Base-by-base conservation (phyloP, 1,140 invertebrate species). In the Homarus americanus region DNA sequence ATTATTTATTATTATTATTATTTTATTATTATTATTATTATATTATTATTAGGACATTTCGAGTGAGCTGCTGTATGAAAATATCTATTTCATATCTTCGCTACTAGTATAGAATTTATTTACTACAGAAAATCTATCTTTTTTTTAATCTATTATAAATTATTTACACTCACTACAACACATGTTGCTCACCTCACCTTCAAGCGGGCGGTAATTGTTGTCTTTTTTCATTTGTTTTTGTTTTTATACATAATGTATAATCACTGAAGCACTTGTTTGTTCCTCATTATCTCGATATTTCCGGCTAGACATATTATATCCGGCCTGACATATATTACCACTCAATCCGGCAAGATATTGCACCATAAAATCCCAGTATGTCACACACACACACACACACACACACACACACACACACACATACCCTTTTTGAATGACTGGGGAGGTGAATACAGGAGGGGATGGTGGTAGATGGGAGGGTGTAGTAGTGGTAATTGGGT, bases 41-140 rank as follows among this genome's bases (percentile, higher is more conserved):
- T n/a, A n/a, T n/a, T n/a, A n/a, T n/a, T n/a, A n/a, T 84, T 76
- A 87, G 73, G 73, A 87, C 84, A n/a, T n/a, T 87, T 75, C 32
- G 44, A 87, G 84, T 87, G 84, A 87, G 84, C 84, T 34, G 84
- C 20, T 87, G 84, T 91, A 75, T 91, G 72, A 82, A 83, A 76
- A 91, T 84, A 83, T 82, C 82, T 75, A 89, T 91, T 84, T 78
- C 79, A 73, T 91, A 76, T 91, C 82, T 83, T n/a, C 69, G 36
- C 82, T 91, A 91, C 58, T 32, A 82, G 40, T 82, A 83, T 91
- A 91, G 79, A 83, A 83, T 83, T 75, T 58, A 12, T 82, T 69
- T 91, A 82, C 69, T 76, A 82, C 80, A 78, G 79, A 83, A 58
- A n/a, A n/a, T n/a, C n/a, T n/a, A n/a, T n/a, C n/a, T n/a, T n/a